These are phyloP conservation scores for Macrocentrus cingulum DNA, from an alignment of 1,140 invertebrate species.

Conservation along the genomic window DNA sequence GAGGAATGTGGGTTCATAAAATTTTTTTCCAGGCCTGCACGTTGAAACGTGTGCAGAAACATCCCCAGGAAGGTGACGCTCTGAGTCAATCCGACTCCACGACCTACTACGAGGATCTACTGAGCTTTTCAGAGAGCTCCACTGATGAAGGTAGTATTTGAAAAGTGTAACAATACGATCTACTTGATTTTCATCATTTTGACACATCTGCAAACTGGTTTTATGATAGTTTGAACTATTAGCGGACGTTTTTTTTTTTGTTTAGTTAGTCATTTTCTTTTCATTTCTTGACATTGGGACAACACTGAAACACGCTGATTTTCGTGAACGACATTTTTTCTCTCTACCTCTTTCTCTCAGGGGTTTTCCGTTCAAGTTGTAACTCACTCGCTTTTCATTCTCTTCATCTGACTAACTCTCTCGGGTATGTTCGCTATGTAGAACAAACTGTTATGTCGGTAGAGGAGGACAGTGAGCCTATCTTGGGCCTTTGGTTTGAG, in stretches of 20 bases:
- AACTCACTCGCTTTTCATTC: conserved; percentile 35
- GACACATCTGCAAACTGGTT: conserved; percentile 1
- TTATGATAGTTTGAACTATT: too few relatives aligned
- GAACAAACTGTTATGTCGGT: conserved; percentile 55
- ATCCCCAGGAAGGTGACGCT: conserved; percentile 74
- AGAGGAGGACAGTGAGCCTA: conserved; percentile 84
- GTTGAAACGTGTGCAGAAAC: conserved; percentile 78
- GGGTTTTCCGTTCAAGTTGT: conserved; percentile 28
- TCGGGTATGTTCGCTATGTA: conserved; percentile 47
- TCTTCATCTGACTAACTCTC: conserved; percentile 44
- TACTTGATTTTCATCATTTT: conserved; percentile 20
- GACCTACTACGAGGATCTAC: conserved; percentile 90
- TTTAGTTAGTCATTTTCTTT: too few relatives aligned
- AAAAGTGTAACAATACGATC: conserved; percentile 7
- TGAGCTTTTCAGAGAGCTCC: conserved; percentile 85
- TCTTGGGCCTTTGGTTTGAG: conserved; percentile 90
- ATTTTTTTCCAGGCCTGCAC: conserved; percentile 67
- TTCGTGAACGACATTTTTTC: too few relatives aligned
- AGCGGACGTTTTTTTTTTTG: too few relatives aligned
- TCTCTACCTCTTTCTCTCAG: too few relatives aligned
- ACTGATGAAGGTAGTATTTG: conserved; percentile 73
- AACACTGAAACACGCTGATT: too few relatives aligned
- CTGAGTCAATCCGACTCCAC: conserved; percentile 88
- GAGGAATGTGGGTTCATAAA: background rate
- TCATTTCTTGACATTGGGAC: too few relatives aligned